Evolutionary conservation across 2,888 invertebrate species (phyloP), one percentile per base, ranked within the genome.

Genomic region (Blera fallax): DNA sequence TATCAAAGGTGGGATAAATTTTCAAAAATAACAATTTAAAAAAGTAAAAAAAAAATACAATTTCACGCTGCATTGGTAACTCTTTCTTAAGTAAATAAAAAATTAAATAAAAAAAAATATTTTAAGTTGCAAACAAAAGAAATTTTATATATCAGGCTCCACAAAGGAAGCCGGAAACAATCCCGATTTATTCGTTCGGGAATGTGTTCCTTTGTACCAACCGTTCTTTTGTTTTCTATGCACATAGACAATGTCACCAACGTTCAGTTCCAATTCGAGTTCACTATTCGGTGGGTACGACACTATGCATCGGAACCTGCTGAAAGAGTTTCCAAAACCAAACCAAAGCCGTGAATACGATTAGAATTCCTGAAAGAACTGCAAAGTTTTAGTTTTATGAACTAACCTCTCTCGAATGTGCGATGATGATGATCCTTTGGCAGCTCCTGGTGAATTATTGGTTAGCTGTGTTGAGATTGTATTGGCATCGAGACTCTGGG

Each of bases 251-350:
- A 98, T 95, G 90, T 98, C 98, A 83, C 98, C 97, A 45, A 98
- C 95, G 88, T 96, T 96, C 54, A 98, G 93, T 90, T 98, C 98
- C 88, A 98, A 92, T 92, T 98, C 98, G 90, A 97, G 96, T 88
- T 98, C 98, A 85, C 97, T 97, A 92, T 98, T 98, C 0, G 98
- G 97, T 10, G 98, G 98, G 93, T 98, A 98, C 6, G 98, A 97
- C 50, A 97, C 97, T 89, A 98, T 96, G 92, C 98, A 98, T 74
- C 97, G 95, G 92, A 96, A 98, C 91, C 98, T 91, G 87, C 91
- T 91, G 65, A 77, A 77, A 87, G 40, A 78, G 45, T 65, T 21
- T 29, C 56, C 67, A 50, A 40, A 70, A 21, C 37, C 50, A 87
- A 45, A 60, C 21, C 60, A 50, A 67, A 62, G 14, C 34, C 37